A percentile compares a stretch with the other conserved stretches of the same genome.
Evolutionary conservation across 2,888 invertebrate genomes (phyloP).

Genomic region (Agelastica alni): DNA sequence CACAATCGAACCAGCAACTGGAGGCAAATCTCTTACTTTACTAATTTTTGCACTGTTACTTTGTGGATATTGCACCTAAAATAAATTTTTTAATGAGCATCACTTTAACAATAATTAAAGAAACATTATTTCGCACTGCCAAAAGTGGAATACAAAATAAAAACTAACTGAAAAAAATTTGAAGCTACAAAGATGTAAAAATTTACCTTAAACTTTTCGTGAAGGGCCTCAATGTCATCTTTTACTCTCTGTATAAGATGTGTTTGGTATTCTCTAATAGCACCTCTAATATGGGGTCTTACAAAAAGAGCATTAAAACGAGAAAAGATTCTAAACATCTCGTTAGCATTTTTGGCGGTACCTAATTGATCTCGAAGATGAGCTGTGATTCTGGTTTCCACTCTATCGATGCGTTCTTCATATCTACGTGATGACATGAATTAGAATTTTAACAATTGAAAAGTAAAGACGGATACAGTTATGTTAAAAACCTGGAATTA

Average conservation of each 20-base stretch:
- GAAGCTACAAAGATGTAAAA: too few relatives aligned
- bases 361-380: conserved; percentile 96
- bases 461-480: too few relatives aligned
- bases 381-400: conserved; percentile 97
- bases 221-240: conserved; percentile 96
- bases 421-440: too few relatives aligned
- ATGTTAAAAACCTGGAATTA: too few relatives aligned
- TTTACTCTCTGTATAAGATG: conserved; percentile 98
- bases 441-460: background rate
- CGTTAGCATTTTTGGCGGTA: conserved; percentile 98
- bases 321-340: conserved; percentile 99
- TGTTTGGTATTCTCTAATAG: conserved; percentile 98
- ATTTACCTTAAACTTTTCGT: conserved; percentile 95
- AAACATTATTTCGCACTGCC: too few relatives aligned
- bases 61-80: conserved; percentile 89
- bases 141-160: too few relatives aligned
- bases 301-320: conserved; percentile 99
- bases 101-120: too few relatives aligned
- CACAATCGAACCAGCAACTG: conserved; percentile 96
- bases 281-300: conserved; percentile 97
- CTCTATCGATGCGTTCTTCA: conserved; percentile 96
- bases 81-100: too few relatives aligned
- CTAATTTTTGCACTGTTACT: conserved; percentile 93
- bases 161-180: too few relatives aligned
- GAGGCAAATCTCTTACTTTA: conserved; percentile 90